These are phyloP conservation scores for Tillus elongatus DNA, from an alignment of 2,888 invertebrate species.

Conservation along the genomic window DNA sequence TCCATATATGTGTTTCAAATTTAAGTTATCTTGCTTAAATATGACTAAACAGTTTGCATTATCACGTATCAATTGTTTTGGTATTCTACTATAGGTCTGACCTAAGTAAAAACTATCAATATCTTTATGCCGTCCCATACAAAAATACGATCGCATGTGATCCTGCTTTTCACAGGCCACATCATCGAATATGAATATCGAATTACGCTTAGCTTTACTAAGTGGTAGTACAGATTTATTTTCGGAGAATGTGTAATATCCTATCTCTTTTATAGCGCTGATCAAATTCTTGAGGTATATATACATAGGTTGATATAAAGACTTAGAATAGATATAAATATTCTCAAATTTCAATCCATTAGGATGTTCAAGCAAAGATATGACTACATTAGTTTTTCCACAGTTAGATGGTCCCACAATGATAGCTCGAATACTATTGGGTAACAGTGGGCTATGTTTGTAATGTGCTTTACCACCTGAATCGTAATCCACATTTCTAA, in stretches of 20 bases:
- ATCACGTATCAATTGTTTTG: constrained; percentile 32
- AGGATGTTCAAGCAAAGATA: constrained; percentile 27
- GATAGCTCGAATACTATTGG: constrained; percentile 24
- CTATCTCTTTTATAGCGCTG: constrained; percentile 19
- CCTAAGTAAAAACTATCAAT: constrained; percentile 31
- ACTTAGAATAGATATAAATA: constrained; percentile 33
- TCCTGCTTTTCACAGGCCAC: constrained; percentile 31
- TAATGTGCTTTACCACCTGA: neutral
- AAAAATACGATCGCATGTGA: constrained; percentile 28
- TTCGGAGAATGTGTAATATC: constrained; percentile 21
- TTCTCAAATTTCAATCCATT: constrained; percentile 35
- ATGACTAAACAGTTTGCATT: constrained; percentile 30
- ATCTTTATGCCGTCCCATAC: constrained; percentile 28
- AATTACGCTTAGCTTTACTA: constrained; percentile 24
- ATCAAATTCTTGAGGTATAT: constrained; percentile 22
- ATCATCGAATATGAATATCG: constrained; percentile 37
- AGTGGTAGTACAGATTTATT: constrained; percentile 21
- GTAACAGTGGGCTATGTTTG: constrained; percentile 27
- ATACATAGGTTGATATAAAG: constrained; percentile 29
- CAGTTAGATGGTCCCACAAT: constrained; percentile 32
- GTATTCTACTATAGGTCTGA: constrained; percentile 30
- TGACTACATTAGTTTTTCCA: constrained; percentile 34
- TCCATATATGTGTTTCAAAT: constrained; percentile 26
- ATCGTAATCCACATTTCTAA: constrained; percentile 11
- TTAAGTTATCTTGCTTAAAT: constrained; percentile 31